Conservation (phyloP, 2,797 vertebrate species). For the Pseudochromis fuscus region DNA sequence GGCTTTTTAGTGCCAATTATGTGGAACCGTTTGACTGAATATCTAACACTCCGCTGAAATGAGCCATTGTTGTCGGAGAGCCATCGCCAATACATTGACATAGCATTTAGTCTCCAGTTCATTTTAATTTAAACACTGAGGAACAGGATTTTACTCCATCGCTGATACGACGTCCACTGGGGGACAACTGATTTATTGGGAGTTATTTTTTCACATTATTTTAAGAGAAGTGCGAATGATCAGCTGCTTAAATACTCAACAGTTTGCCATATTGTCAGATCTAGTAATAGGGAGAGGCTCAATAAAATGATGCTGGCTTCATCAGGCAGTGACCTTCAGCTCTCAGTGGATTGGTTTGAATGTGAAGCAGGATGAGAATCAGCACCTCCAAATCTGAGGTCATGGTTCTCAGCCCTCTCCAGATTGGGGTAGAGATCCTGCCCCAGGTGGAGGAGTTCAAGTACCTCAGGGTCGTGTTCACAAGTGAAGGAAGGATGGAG, state of each 20-base stretch:
- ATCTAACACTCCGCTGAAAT: slow-evolving; percentile 57
- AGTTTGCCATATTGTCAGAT: background rate
- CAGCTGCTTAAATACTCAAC: background rate
- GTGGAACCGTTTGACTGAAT: slow-evolving; percentile 67
- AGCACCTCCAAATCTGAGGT: too few species aligned
- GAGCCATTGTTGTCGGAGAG: slow-evolving; percentile 63
- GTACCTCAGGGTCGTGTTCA: too few species aligned
- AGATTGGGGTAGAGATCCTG: too few species aligned
- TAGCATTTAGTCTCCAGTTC: slow-evolving; percentile 20
- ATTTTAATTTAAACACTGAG: slow-evolving; percentile 28
- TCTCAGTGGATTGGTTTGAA: too few species aligned
- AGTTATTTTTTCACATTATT: background rate
- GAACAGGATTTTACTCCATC: slow-evolving; percentile 4
- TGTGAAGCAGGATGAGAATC: too few species aligned
- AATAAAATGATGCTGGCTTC: too few species aligned
- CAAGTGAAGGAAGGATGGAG: too few species aligned
- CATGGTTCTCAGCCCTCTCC: too few species aligned
- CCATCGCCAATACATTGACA: slow-evolving; percentile 2
- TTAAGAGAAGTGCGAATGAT: background rate
- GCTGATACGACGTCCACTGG: background rate
- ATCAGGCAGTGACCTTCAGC: too few species aligned
- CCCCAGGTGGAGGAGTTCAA: too few species aligned
- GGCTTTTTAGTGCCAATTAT: slow-evolving; percentile 82
- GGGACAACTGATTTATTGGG: background rate
- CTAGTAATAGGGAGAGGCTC: too few species aligned